Percentiles rank a stretch among this genome's conserved stretches.
phyloP scores from a whole-genome alignment of 2,113 vertebrate genomes.

The Antidorcas marsupialis region DNA sequence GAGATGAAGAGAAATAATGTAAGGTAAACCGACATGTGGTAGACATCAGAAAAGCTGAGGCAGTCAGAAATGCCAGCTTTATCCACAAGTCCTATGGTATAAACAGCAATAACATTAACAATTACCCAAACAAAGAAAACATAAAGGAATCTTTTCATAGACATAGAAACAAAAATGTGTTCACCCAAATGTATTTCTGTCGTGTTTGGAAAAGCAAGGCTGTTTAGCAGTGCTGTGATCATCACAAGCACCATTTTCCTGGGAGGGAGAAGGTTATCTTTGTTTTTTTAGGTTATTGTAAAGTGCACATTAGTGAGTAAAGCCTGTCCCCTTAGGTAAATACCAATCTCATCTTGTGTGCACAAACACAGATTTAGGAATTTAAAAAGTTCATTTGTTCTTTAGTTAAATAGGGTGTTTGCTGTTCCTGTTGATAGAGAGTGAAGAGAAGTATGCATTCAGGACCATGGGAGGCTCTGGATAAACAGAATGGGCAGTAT shows the following conservation, averaged over 20 bases:
- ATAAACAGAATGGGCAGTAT: background rate
- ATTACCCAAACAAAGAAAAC: constrained; percentile 50
- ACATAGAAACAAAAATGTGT: constrained; percentile 30
- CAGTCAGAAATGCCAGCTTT: constrained; percentile 40
- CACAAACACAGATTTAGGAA: constrained; percentile 53
- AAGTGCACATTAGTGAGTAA: constrained; percentile 63
- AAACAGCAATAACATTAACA: constrained; percentile 41
- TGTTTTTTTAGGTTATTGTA: constrained; percentile 66
- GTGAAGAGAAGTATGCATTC: background rate
- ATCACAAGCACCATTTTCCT: constrained; percentile 45
- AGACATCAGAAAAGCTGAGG: constrained; percentile 48
- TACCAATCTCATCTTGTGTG: constrained; percentile 29
- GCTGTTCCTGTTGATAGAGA: background rate
- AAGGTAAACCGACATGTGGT: constrained; percentile 29
- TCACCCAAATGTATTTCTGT: constrained; percentile 42
- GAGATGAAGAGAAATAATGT: background rate
- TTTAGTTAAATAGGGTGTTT: constrained; percentile 43
- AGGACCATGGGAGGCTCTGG: background rate
- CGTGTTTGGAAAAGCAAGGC: constrained; percentile 32
- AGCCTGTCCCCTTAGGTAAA: constrained; percentile 58
- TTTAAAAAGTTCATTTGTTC: constrained; percentile 52
- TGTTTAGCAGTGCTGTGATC: constrained; percentile 36
- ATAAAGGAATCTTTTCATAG: constrained; percentile 46
- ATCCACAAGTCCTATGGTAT: constrained; percentile 15
- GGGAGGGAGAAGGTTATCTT: constrained; percentile 47